Evolutionary conservation across 2,888 invertebrate species (phyloP).

Genomic region (Cyclophora punctaria): DNA sequence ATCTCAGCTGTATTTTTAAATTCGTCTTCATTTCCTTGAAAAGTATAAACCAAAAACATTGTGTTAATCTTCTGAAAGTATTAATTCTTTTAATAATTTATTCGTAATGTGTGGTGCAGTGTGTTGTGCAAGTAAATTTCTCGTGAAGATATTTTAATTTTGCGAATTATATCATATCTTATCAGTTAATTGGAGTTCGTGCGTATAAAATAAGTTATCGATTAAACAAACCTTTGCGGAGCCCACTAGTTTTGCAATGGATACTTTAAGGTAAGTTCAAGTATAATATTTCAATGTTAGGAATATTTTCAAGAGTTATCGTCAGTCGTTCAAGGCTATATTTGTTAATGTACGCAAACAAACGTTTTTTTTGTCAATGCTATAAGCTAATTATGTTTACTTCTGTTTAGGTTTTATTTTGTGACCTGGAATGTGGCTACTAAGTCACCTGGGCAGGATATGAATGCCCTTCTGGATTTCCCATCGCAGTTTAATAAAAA

Average conservation of each 20-base stretch:
- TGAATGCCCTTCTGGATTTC: conserved; percentile 82
- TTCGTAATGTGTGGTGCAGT: no score
- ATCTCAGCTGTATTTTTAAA: no score
- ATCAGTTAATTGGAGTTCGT: conserved; percentile 1
- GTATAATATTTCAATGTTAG: conserved; percentile 3
- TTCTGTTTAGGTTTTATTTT: conserved; percentile 80
- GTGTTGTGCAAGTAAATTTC: no score
- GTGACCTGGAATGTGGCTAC: conserved; percentile 95
- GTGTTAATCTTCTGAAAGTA: no score
- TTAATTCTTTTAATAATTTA: no score
- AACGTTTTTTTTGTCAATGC: conserved; percentile 2
- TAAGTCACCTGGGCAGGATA: conserved; percentile 81
- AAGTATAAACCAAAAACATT: no score
- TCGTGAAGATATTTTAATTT: no score
- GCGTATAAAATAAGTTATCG: background rate
- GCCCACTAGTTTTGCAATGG: conserved; percentile 28
- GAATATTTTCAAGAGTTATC: conserved; percentile 6
- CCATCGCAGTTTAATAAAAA: conserved; percentile 77
- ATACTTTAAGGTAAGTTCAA: conserved; percentile 40
- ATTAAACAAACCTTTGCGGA: no score
- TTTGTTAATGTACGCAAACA: conserved; percentile 3
- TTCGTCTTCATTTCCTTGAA: no score
- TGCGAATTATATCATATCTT: conserved; percentile 4
- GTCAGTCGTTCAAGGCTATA: conserved; percentile 41
- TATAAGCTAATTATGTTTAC: conserved; percentile 2